A percentile compares a stretch with the other conserved stretches of the same genome.
Evolutionary conservation across 2,113 vertebrate species (phyloP).

Genomic region (Pollimyrus isidori): DNA sequence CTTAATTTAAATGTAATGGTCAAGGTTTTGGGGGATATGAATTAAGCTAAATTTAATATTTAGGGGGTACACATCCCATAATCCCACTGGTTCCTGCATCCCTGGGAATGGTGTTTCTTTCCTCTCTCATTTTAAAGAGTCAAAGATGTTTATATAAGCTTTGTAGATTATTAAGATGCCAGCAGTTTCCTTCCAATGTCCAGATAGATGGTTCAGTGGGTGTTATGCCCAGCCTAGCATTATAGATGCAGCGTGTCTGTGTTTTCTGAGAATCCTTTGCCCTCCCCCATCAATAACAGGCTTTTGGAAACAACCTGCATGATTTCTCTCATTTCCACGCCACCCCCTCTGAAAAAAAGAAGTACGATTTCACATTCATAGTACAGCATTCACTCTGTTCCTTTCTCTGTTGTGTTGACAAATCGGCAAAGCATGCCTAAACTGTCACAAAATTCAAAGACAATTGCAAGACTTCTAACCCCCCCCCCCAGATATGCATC

Average conservation of each 20-base stretch:
- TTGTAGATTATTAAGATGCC: background rate
- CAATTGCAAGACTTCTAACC: background rate
- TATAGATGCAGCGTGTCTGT: background rate
- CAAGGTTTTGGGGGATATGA: background rate
- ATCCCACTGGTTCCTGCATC: background rate
- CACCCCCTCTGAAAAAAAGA: background rate
- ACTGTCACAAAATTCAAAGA: slow-evolving; percentile 1
- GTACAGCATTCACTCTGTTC: background rate
- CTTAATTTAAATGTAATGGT: background rate
- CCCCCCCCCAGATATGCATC: background rate
- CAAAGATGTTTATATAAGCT: background rate
- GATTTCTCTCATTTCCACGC: background rate
- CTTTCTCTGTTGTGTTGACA: background rate
- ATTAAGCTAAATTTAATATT: background rate
- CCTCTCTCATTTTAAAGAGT: background rate
- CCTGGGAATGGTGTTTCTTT: background rate
- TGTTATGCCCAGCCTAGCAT: background rate
- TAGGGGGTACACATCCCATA: background rate
- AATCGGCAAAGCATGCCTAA: background rate
- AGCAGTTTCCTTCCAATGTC: background rate
- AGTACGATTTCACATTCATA: background rate
- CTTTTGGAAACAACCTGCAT: background rate
- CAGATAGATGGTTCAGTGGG: background rate
- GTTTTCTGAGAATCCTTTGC: background rate
- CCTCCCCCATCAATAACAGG: background rate